Conservation (phyloP, 2,888 invertebrate genomes). For the Prenolepis imparis region DNA sequence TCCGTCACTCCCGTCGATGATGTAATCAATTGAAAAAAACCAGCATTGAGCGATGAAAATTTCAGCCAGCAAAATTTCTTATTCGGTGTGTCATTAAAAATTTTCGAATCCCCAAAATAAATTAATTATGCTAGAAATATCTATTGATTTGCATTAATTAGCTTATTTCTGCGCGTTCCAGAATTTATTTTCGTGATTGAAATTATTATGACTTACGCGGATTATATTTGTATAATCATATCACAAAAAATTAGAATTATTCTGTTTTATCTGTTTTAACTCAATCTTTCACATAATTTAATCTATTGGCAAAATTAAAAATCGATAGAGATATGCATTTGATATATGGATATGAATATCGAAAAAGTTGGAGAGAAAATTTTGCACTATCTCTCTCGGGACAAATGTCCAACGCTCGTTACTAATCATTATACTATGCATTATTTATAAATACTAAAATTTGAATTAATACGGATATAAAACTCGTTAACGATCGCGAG, state of each 20-base stretch:
- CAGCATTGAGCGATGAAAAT: slow-evolving; percentile 28
- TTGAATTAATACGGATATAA: slow-evolving; percentile 26
- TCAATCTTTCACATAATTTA: not conserved
- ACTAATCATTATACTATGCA: slow-evolving; percentile 1
- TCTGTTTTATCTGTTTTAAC: not conserved
- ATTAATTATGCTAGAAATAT: not conserved
- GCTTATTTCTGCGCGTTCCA: not conserved
- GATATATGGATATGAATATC: not conserved
- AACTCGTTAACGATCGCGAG: not conserved
- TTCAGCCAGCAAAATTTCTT: not conserved
- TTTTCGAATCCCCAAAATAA: not conserved
- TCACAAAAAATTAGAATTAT: not conserved
- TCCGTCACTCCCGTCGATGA: slow-evolving; percentile 39
- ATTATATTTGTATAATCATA: not conserved
- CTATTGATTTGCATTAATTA: not conserved
- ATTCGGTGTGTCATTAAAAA: not conserved
- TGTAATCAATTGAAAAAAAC: slow-evolving; percentile 47
- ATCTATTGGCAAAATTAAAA: not conserved
- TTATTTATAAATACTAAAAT: slow-evolving; percentile 23
- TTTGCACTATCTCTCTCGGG: not conserved
- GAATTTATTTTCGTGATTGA: not conserved
- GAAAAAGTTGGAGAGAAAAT: not conserved
- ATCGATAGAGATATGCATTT: not conserved
- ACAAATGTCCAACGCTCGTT: not conserved
- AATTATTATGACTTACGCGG: not conserved